Base-by-base conservation (phyloP, 30 jellyfish, hydroid and myxozoan species). In the Clytia hemisphaerica region DNA sequence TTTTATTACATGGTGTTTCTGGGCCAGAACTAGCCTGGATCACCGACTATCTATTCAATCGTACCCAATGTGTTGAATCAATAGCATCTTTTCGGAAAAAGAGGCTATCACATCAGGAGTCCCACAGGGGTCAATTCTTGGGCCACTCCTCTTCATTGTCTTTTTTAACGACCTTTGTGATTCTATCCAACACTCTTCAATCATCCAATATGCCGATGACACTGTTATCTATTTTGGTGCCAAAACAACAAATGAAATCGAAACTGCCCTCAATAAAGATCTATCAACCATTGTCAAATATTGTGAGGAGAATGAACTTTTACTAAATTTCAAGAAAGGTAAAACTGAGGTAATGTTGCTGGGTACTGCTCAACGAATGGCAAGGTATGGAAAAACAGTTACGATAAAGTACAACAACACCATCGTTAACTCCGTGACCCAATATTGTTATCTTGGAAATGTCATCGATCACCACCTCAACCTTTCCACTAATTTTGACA, bases 21-120 rank as follows among this genome's bases (percentile, higher is more conserved):
- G n/a, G n/a, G n/a, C n/a, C n/a, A n/a, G n/a, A n/a, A n/a, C n/a
- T n/a, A n/a, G n/a, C n/a, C n/a, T 66, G 94, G 94, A 61, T 72
- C 63, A 40, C 78, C 45, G 67, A 72, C 75, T 81, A 72, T 67
- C 77, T 81, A 38, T 81, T 81, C 83, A 72, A 81, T 50, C 61
- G 94, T 6, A 7, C 65, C 14, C 65, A 50, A 50, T 28, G 14
- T 50, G 65, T 50, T 21, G 65, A 50, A n/a, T n/a, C n/a, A n/a
- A n/a, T n/a, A n/a, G n/a, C n/a, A n/a, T n/a, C n/a, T n/a, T n/a
- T n/a, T n/a, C n/a, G n/a, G n/a, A n/a, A n/a, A n/a, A n/a, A 40
- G 53, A 16, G 16, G 14, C n/a, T 40, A 40, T 7, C n/a, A 7
- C 53, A 10, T 40, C 53, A 7, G 53, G 53, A 7, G 53, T 40